phyloP scores from a whole-genome alignment of 2,888 invertebrate genomes.

The Orthosia gracilis region DNA sequence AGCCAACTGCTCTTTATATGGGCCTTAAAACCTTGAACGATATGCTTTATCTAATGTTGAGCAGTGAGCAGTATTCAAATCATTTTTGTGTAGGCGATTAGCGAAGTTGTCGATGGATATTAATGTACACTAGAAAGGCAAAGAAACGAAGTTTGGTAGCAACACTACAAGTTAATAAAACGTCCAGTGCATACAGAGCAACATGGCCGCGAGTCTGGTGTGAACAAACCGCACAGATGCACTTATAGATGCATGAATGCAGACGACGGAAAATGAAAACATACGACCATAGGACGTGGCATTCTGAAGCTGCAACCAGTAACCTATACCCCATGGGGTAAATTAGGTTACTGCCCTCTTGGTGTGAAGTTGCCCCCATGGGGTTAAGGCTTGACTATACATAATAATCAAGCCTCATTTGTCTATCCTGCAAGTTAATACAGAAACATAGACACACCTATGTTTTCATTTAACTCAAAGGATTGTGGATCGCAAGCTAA shows the following conservation, averaged over 20 bases:
- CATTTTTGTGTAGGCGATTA: constrained; percentile 49
- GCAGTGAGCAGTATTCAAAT: constrained; percentile 46
- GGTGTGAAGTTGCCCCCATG: too few relatives aligned
- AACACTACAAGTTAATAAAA: not conserved
- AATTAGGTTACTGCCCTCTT: too few relatives aligned
- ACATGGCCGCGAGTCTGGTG: not conserved
- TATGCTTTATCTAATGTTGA: constrained; percentile 40
- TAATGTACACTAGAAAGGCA: not conserved
- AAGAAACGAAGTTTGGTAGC: not conserved
- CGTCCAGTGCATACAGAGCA: not conserved
- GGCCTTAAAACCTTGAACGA: constrained; percentile 53
- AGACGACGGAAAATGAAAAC: not conserved
- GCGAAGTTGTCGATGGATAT: constrained; percentile 11
- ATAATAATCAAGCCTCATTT: not conserved
- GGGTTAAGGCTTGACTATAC: not conserved
- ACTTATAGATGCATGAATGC: not conserved
- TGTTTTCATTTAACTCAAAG: too few relatives aligned
- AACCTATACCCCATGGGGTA: too few relatives aligned
- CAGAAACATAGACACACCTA: too few relatives aligned
- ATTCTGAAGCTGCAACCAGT: too few relatives aligned
- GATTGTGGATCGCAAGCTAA: not conserved
- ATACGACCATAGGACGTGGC: not conserved
- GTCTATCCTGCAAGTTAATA: too few relatives aligned
- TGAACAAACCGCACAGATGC: not conserved
- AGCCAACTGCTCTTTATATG: constrained; percentile 41